A percentile compares a stretch with the other conserved stretches of the same genome.
These are phyloP conservation scores for Atrichornis clamosus DNA, from an alignment of 2,113 vertebrate genomes.

Conservation along the genomic window DNA sequence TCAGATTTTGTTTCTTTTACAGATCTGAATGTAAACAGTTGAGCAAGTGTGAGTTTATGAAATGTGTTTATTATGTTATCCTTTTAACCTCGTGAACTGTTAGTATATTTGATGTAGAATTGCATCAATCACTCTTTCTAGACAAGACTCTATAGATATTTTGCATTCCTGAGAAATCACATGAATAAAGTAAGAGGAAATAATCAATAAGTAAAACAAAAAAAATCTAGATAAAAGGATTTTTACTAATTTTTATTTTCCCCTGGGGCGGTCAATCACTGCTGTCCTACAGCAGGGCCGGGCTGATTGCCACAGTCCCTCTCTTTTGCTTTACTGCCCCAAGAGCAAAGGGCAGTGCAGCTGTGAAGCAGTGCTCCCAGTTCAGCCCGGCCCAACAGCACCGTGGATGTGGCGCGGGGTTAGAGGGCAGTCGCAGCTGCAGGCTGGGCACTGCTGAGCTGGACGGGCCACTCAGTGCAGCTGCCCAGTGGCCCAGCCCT, in stretches of 20 bases:
- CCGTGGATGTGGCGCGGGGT: not conserved
- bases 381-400: not conserved
- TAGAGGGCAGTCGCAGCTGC: not conserved
- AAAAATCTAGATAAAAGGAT: not conserved
- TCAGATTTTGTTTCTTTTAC: constrained; percentile 49
- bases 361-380: not conserved
- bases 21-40: constrained; percentile 50
- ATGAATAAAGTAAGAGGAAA: not conserved
- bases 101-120: constrained; percentile 11
- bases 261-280: not conserved
- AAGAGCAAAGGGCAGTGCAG: not conserved
- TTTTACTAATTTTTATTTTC: not conserved
- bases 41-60: constrained; percentile 19
- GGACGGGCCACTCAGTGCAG: not conserved
- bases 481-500: not conserved
- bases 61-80: constrained; percentile 58
- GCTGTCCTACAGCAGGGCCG: not conserved
- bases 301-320: not conserved
- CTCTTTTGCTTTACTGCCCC: not conserved
- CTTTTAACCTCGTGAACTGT: constrained; percentile 50
- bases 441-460: not conserved
- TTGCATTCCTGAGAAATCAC: not conserved
- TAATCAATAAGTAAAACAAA: not conserved
- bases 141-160: not conserved
- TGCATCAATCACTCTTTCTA: constrained; percentile 18